These are phyloP conservation scores for Calidris pygmaea DNA, from an alignment of 2,113 vertebrate genomes.

Conservation along the genomic window DNA sequence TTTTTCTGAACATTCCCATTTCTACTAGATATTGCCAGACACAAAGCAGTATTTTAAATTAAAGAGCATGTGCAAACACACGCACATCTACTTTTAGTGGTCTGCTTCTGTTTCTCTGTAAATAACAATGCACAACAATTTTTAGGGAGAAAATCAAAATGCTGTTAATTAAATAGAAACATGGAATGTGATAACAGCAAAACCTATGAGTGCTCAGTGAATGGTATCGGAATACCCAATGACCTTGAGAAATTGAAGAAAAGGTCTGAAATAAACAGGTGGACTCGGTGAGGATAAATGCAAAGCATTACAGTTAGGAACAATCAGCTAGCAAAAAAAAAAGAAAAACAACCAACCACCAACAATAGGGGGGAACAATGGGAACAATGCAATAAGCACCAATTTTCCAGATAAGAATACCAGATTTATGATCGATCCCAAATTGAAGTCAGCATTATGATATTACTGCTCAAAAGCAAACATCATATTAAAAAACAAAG, in stretches of 20 bases:
- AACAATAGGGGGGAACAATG: fast-evolving
- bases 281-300: neutral
- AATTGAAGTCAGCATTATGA: neutral
- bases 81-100: neutral
- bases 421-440: neutral
- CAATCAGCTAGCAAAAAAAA: neutral
- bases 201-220: neutral
- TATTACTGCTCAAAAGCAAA: neutral
- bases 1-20: neutral
- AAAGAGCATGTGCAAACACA: neutral
- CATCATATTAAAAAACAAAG: neutral
- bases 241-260: neutral
- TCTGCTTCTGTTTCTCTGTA: neutral
- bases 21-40: neutral
- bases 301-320: neutral
- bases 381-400: neutral
- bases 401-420: neutral
- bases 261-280: neutral
- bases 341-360: neutral
- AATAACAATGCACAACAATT: neutral
- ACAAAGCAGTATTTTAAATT: neutral
- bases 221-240: neutral
- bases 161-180: neutral
- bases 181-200: neutral
- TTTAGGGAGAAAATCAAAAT: neutral